A percentile compares a stretch with the other conserved stretches of the same genome.
Conservation (phyloP, 2,797 vertebrate genomes). For the Epinephelus coioides region DNA sequence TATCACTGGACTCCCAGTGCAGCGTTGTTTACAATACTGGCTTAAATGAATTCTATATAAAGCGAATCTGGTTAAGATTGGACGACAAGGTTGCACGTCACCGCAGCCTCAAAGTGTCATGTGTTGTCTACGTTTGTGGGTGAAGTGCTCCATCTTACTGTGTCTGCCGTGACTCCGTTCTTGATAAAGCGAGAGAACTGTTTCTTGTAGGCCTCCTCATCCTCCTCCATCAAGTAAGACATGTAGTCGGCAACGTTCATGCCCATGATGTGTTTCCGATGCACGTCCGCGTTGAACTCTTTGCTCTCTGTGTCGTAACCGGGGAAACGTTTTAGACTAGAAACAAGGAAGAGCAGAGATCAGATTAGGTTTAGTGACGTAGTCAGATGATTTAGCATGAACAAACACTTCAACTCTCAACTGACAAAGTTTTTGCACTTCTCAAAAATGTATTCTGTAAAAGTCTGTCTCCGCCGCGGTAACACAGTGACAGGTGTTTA, state of each 20-base stretch:
- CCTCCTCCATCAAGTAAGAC: constrained; percentile 96
- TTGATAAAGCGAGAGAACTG: constrained; percentile 99
- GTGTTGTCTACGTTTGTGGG: rapidly evolving
- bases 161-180: constrained; percentile 93
- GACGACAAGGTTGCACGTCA: not conserved
- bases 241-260: constrained; percentile 97
- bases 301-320: constrained; percentile 97
- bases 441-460: too few relatives aligned
- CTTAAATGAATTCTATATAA: not conserved
- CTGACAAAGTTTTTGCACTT: not conserved
- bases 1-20: not conserved
- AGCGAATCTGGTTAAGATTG: not conserved
- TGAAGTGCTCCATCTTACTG: constrained; percentile 80
- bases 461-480: not conserved
- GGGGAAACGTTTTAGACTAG: constrained; percentile 96
- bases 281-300: constrained; percentile 96
- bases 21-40: too few relatives aligned
- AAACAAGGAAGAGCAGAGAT: not conserved
- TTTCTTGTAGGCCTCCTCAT: constrained; percentile 97
- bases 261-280: constrained; percentile 97
- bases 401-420: not conserved
- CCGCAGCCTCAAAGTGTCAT: not conserved
- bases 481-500: not conserved
- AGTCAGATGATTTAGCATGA: not conserved
- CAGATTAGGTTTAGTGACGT: not conserved